Evolutionary conservation across 2,888 invertebrate species (phyloP), one percentile per base, ranked within the genome.

Genomic region (Temnothorax unifasciatus): DNA sequence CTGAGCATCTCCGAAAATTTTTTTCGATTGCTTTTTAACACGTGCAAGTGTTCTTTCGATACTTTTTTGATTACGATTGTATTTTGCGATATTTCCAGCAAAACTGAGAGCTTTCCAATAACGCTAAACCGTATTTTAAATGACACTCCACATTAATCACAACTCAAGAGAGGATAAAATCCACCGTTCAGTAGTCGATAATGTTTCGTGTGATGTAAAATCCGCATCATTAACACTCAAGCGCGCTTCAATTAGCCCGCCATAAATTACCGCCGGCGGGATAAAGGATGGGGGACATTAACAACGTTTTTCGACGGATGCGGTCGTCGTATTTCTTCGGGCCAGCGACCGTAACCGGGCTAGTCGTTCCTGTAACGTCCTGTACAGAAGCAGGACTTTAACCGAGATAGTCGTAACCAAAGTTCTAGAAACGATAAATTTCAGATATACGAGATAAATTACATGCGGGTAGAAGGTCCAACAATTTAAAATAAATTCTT

Each of bases 211-310:
- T 29, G 71, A 79, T 57, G 57, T 79, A 71, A 71, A 79, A 71
- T 79, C 44, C 71, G 57, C 71, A 79, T 79, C 79, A 71, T 79
- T 79, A 79, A 79, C 79, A 71, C 71, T 79, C 57, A 71, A 79
- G 44, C 71, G 71, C 57, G 71, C 71, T 71, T 79, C 71, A 79
- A 79, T 79, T 79, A 79, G 44, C 44, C 79, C 57, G 44, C 34
- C 44, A 71, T 79, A 79, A 79, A 79, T 79, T 79, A 71, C 34
- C 57, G 57, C 79, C 34, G 13, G 57, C 15, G 44, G 57, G 15
- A 59, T 57, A 57, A 79, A 41, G 71, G 4, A 38, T 50, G 13
- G 68, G 38, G 41, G 44, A 57, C 71, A 79, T 79, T 47, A 71
- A 71, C 79, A 79, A 79, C 57, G 79, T 79, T 79, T 71, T 79